Percentiles rank a stretch among this genome's conserved stretches.
Conservation (phyloP, 2,113 vertebrate species). For the Tyrannus savana region DNA sequence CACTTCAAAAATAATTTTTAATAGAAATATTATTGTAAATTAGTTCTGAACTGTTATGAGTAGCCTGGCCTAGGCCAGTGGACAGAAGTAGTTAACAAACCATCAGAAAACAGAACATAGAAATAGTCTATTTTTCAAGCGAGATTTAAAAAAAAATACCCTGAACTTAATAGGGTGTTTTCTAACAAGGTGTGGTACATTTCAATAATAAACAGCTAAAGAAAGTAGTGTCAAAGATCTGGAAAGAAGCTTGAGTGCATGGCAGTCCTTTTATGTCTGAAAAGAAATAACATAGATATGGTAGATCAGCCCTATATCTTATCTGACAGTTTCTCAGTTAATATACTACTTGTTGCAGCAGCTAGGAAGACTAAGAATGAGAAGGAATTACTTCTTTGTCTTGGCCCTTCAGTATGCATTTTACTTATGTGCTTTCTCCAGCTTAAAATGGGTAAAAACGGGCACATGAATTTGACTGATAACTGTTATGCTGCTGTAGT, state of each 20-base stretch:
- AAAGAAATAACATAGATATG: not conserved
- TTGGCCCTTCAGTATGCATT: not conserved
- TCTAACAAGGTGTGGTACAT: not conserved
- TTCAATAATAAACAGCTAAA: not conserved
- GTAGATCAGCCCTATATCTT: not conserved
- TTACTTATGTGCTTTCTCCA: not conserved
- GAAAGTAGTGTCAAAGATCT: not conserved
- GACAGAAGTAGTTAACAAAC: not conserved
- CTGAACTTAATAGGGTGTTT: not conserved
- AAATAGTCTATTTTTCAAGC: not conserved
- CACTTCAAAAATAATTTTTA: not conserved
- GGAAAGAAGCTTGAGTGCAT: not conserved
- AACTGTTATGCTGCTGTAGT: not conserved
- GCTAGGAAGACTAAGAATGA: not conserved
- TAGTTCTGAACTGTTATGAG: not conserved
- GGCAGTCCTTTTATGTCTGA: not conserved
- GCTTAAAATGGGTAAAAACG: not conserved
- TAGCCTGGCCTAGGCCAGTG: not conserved
- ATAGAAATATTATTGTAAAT: not conserved
- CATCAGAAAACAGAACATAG: not conserved
- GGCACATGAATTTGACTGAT: accelerated
- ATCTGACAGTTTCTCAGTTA: not conserved
- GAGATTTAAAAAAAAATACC: not conserved
- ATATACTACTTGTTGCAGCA: not conserved
- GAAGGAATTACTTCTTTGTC: not conserved